These are phyloP conservation scores for Characodon lateralis DNA, from an alignment of 2,797 vertebrate genomes.

Conservation along the genomic window DNA sequence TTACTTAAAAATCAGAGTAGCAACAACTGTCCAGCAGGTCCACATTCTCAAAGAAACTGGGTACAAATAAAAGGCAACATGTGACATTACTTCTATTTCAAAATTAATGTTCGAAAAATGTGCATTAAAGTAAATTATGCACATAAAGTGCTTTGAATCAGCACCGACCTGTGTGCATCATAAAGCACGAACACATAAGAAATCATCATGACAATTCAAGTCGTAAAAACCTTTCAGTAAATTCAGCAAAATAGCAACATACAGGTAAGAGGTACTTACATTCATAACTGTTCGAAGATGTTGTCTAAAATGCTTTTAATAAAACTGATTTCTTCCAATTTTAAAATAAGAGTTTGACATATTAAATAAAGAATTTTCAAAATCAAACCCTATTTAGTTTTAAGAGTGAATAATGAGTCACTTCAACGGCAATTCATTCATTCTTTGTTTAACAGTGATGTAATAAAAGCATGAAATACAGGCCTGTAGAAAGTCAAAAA, in stretches of 20 bases:
- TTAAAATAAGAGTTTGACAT: background rate
- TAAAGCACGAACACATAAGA: background rate
- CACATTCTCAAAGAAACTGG: slow-evolving; percentile 46
- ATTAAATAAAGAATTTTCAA: background rate
- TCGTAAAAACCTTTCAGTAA: background rate
- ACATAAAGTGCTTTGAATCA: slow-evolving; percentile 2
- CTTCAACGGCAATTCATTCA: background rate
- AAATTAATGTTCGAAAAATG: background rate
- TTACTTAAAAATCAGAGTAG: slow-evolving; percentile 9
- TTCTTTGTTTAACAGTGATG: background rate
- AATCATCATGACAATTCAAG: background rate
- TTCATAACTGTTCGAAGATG: background rate
- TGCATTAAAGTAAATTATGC: background rate
- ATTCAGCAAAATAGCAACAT: background rate
- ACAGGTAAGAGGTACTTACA: background rate
- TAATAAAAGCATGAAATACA: background rate
- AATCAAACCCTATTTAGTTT: background rate
- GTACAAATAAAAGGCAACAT: slow-evolving; percentile 22
- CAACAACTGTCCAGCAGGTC: slow-evolving; percentile 84
- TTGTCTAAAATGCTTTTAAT: background rate
- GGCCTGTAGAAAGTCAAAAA: background rate
- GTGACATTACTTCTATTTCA: background rate
- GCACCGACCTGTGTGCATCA: background rate
- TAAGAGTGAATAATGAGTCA: background rate
- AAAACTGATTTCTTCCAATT: background rate